Evolutionary conservation across 2,797 vertebrate species (phyloP).

Genomic region (Coregonus suidteri): DNA sequence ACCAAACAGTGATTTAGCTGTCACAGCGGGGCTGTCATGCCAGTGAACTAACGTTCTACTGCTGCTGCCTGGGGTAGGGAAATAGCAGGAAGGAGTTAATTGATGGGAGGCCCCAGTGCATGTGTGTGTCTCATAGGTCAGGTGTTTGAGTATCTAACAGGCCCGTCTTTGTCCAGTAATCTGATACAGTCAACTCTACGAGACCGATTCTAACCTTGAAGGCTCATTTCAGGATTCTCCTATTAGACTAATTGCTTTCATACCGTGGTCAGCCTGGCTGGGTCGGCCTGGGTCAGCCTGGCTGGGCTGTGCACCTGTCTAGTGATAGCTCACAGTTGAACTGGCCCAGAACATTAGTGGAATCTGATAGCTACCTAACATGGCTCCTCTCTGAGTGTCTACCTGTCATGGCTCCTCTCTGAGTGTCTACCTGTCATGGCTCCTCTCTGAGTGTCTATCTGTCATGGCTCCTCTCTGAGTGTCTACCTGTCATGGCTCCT

Average conservation of each 20-base stretch:
- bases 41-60: slow-evolving; percentile 54
- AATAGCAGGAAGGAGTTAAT: slow-evolving; percentile 80
- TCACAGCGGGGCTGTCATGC: slow-evolving; percentile 59
- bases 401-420: no score
- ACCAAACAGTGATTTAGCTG: slow-evolving; percentile 79
- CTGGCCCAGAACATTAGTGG: slow-evolving; percentile 12
- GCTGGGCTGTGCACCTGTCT: slow-evolving; percentile 64
- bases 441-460: no score
- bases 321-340: slow-evolving; percentile 23
- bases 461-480: no score
- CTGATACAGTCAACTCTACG: slow-evolving; percentile 54
- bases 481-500: no score
- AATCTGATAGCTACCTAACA: slow-evolving; percentile 18
- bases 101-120: slow-evolving; percentile 59
- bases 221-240: slow-evolving; percentile 68
- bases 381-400: no score
- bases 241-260: slow-evolving; percentile 75
- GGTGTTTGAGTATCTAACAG: slow-evolving; percentile 70
- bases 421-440: no score
- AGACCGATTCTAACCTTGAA: slow-evolving; percentile 51
- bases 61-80: slow-evolving; percentile 54
- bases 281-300: neutral
- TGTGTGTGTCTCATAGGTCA: slow-evolving; percentile 51
- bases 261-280: slow-evolving; percentile 28
- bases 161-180: slow-evolving; percentile 66